Evolutionary conservation across 2,888 invertebrate genomes (phyloP), one percentile per base, ranked within the genome.

Genomic region (Erebia epiphron): DNA sequence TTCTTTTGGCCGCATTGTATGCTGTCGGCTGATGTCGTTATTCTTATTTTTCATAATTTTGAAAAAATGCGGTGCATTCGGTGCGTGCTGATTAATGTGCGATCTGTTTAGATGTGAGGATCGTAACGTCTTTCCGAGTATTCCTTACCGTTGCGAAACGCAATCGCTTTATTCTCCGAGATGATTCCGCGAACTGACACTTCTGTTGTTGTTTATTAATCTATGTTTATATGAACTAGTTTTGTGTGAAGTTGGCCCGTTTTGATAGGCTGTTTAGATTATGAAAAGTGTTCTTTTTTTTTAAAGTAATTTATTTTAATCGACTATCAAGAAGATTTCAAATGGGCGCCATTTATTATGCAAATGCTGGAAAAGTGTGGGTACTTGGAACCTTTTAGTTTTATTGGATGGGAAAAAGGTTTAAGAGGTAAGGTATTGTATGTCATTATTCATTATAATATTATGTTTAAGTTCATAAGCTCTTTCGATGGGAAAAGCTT

Each of bases 141-240:
- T 81, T 83, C 75, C 80, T 80, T 83, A 83, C 86, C 78, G 85
- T 92, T 92, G 91, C 92, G 86, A 92, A 92, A 92, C 82, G 81
- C 81, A 79, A 90, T 89, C 83, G 86, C 90, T 91, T 90, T 89
- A 91, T 91, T 86, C 90, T 83, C 85, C 76, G 77, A 76, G 76
- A 69, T 73, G 77, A 80, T 92, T 92, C 92, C 76, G 84, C 88
- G 92, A 91, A 92, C 88, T 88, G 88, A 82, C 89, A 88, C 88
- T 90, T 90, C 89, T 91, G 88, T 88, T 88, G 83, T 86, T 88
- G 88, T 90, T 89, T 88, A 88, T 84, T 90, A 88, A 84, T 89
- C 88, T 89, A 77, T 90, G 90, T 91, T 89, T 90, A 88, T 89
- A 81, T 87, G 84, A 83, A 82, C 87, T 76, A 78, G 78, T 79